Percentiles rank a stretch among this genome's conserved stretches.
Conservation (phyloP, 2,888 invertebrate genomes). For the Catocala fraxini region DNA sequence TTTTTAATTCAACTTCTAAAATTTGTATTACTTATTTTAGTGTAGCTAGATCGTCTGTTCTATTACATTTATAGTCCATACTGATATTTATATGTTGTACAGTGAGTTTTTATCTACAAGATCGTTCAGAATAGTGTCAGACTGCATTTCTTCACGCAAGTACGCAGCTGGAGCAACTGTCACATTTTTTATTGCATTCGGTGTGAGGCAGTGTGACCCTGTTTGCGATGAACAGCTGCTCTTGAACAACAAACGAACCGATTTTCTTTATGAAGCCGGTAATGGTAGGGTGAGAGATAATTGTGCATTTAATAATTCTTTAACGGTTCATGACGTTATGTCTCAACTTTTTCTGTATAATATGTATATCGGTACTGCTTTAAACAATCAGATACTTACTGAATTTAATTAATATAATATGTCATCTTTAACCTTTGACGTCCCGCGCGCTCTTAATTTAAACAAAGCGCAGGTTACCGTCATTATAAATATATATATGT, state of each 20-base stretch:
- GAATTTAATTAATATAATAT: background rate
- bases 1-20: background rate
- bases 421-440: background rate
- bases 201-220: slow-evolving; percentile 61
- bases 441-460: too few species aligned
- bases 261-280: slow-evolving; percentile 48
- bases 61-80: too few species aligned
- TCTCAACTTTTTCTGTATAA: slow-evolving; percentile 4
- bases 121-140: slow-evolving; percentile 42
- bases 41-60: too few species aligned
- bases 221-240: slow-evolving; percentile 74
- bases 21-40: background rate
- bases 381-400: background rate
- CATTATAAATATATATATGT: background rate
- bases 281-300: slow-evolving; percentile 59
- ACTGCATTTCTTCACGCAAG: slow-evolving; percentile 54
- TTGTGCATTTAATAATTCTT: slow-evolving; percentile 53
- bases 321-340: slow-evolving; percentile 44
- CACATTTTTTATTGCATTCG: slow-evolving; percentile 62
- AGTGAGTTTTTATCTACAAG: background rate
- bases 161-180: slow-evolving; percentile 58
- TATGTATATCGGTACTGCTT: too few species aligned
- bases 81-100: too few species aligned
- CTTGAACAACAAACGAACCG: slow-evolving; percentile 50
- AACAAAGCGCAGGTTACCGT: slow-evolving; percentile 1